These are phyloP conservation scores for Drosophila flavopinicola DNA, from an alignment of 2,888 invertebrate genomes.

Conservation along the genomic window DNA sequence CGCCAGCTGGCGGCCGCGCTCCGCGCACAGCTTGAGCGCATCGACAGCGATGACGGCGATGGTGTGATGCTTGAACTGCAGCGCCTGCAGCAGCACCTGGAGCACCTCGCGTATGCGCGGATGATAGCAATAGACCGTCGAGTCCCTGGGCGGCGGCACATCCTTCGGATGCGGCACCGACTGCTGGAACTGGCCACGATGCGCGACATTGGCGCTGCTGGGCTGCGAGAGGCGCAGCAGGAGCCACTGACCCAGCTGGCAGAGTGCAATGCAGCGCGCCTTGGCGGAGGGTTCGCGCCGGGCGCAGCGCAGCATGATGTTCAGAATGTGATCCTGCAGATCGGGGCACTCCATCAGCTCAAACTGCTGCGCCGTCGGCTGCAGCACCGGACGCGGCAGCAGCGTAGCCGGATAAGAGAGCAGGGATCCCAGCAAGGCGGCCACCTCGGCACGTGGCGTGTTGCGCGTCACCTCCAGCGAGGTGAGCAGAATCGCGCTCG, in stretches of 20 bases:
- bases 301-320: constrained; percentile 93
- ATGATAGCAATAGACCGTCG: constrained; percentile 65
- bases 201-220: not conserved
- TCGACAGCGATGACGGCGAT: constrained; percentile 83
- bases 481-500: constrained; percentile 93
- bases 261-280: constrained; percentile 95
- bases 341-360: constrained; percentile 84
- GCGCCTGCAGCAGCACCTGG: constrained; percentile 83
- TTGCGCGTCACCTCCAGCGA: constrained; percentile 89
- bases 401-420: constrained; percentile 91
- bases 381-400: constrained; percentile 85
- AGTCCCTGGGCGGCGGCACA: constrained; percentile 38
- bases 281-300: constrained; percentile 94
- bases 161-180: constrained; percentile 74
- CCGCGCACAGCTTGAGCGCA: constrained; percentile 83
- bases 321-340: constrained; percentile 91
- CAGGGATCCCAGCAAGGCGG: constrained; percentile 94
- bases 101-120: constrained; percentile 83
- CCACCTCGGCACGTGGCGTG: constrained; percentile 95
- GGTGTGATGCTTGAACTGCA: constrained; percentile 84
- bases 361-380: constrained; percentile 86
- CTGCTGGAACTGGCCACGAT: constrained; percentile 68
- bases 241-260: constrained; percentile 89
- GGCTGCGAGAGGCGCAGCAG: constrained; percentile 81
- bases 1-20: constrained; percentile 81